A percentile compares a stretch with the other conserved stretches of the same genome.
These are phyloP conservation scores for Sialia sialis DNA, from an alignment of 2,113 vertebrate species.

Conservation along the genomic window DNA sequence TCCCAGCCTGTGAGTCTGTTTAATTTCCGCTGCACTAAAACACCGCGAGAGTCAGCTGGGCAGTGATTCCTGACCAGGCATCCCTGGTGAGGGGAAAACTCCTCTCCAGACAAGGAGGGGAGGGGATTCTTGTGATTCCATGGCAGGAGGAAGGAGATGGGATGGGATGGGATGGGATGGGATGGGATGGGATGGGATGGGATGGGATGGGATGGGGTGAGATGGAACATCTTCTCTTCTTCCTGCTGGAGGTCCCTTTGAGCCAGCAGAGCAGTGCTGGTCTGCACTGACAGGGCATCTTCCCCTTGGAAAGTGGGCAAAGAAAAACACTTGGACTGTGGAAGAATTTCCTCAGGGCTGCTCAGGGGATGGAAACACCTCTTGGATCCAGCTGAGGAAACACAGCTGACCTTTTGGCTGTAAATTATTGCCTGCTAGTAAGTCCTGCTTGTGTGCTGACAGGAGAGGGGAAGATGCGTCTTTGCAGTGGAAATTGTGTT, in stretches of 20 bases:
- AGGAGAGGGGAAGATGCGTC: neutral
- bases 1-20: neutral
- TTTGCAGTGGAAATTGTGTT: neutral
- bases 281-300: neutral
- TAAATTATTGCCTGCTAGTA: neutral
- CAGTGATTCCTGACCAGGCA: neutral
- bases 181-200: neutral
- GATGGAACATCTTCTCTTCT: neutral
- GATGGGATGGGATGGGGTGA: neutral
- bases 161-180: neutral
- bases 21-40: constrained; percentile 13
- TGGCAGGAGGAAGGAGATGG: neutral
- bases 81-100: neutral
- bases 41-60: neutral
- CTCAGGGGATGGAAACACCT: neutral
- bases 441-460: neutral
- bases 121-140: neutral
- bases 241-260: neutral
- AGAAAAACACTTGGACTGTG: neutral
- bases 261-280: neutral
- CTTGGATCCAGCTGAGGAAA: neutral
- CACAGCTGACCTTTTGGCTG: neutral
- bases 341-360: neutral
- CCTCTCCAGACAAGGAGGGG: neutral
- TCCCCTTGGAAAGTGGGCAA: neutral